Percentiles rank a stretch among this genome's conserved stretches.
Conservation (phyloP, 2,888 invertebrate species). For the Drosophila greeni region DNA sequence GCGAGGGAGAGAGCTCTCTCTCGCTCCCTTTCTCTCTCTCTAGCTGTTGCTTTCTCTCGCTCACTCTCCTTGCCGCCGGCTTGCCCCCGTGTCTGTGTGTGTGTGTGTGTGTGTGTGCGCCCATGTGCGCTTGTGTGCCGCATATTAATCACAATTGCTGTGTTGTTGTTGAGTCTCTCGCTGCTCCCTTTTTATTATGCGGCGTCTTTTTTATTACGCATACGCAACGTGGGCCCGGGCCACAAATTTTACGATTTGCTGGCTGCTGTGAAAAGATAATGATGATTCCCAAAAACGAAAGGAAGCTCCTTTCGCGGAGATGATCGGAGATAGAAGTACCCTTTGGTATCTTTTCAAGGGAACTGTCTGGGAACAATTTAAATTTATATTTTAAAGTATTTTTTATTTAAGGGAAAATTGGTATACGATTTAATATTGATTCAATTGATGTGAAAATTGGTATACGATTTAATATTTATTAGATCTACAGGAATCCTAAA, state of each 20-base stretch:
- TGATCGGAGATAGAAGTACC: slow-evolving; percentile 5
- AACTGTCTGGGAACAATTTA: not conserved
- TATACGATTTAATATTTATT: not conserved
- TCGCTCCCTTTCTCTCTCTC: slow-evolving; percentile 2
- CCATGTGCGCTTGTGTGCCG: slow-evolving; percentile 29
- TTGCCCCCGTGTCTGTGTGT: slow-evolving; percentile 7
- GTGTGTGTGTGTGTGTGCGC: slow-evolving; percentile 11
- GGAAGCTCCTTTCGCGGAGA: not conserved
- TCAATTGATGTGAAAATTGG: not conserved
- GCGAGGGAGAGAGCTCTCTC: slow-evolving; percentile 10
- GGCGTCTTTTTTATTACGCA: slow-evolving; percentile 51
- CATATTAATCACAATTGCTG: slow-evolving; percentile 44
- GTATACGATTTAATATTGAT: not conserved
- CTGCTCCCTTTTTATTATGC: slow-evolving; percentile 41
- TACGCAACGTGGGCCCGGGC: slow-evolving; percentile 47
- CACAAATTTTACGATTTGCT: slow-evolving; percentile 49
- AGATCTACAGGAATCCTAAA: not conserved
- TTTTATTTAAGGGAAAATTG: not conserved
- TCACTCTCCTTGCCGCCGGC: slow-evolving; percentile 4
- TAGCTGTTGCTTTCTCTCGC: slow-evolving; percentile 17
- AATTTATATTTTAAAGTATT: not conserved
- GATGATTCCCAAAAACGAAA: slow-evolving; percentile 32
- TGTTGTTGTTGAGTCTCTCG: slow-evolving; percentile 17
- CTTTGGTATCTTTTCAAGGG: not conserved
- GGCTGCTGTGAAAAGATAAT: slow-evolving; percentile 42